Conservation (phyloP, 2,797 vertebrate species). For the Melopsittacus undulatus region DNA sequence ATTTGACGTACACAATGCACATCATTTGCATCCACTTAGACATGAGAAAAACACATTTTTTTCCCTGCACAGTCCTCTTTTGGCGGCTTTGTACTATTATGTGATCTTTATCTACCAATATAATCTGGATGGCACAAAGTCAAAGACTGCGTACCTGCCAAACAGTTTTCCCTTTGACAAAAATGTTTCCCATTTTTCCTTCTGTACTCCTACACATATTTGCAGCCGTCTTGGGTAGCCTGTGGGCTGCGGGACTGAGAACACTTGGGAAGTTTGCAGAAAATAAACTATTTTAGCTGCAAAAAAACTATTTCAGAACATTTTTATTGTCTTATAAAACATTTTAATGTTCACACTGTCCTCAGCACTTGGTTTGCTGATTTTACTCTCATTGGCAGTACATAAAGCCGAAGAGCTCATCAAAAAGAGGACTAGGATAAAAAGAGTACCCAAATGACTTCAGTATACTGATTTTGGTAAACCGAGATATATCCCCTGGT, state of each 20-base stretch:
- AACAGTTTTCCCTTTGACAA: background rate
- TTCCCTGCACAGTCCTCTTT: constrained; percentile 10
- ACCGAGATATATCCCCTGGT: background rate
- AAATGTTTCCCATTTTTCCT: background rate
- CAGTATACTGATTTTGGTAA: background rate
- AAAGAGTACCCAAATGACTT: background rate
- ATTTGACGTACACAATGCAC: background rate
- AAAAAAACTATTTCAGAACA: background rate
- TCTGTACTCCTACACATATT: background rate
- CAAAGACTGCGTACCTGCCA: background rate
- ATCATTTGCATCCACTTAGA: background rate
- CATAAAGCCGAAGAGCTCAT: background rate
- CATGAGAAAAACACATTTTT: constrained; percentile 7
- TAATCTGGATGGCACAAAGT: constrained; percentile 18
- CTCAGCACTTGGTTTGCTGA: background rate
- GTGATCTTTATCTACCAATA: constrained; percentile 10
- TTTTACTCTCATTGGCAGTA: background rate
- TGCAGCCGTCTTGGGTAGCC: background rate
- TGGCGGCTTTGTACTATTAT: constrained; percentile 23
- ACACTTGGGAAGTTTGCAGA: background rate
- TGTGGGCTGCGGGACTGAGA: background rate
- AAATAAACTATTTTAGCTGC: background rate
- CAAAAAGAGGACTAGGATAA: background rate
- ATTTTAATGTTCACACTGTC: background rate
- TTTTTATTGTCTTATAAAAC: background rate